phyloP scores from a whole-genome alignment of 2,797 vertebrate genomes.

The Oreochromis grahami region DNA sequence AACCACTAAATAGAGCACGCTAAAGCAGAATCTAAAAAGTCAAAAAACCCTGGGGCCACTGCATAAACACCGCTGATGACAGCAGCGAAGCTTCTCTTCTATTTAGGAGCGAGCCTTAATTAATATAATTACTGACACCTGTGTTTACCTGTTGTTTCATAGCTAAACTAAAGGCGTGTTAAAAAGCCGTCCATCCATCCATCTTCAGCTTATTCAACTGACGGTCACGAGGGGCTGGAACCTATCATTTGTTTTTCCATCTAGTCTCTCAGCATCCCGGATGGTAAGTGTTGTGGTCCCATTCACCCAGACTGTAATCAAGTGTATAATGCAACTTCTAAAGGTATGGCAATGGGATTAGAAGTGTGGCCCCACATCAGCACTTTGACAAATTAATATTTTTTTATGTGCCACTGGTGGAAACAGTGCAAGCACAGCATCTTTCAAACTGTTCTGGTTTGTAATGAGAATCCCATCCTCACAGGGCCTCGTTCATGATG shows the following conservation, averaged over 20 bases:
- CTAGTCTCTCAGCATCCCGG: not conserved
- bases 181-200: not conserved
- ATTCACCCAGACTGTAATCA: not conserved
- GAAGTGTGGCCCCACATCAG: not conserved
- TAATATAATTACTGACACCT: not conserved
- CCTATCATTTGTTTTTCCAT: not conserved
- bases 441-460: not conserved
- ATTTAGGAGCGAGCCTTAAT: not conserved
- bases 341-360: not conserved
- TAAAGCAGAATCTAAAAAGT: not conserved
- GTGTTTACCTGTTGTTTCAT: not conserved
- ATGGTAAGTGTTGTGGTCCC: not conserved
- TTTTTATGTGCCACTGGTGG: not conserved
- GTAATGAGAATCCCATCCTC: not conserved
- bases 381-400: too few species aligned
- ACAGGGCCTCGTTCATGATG: not conserved
- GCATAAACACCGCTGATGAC: not conserved
- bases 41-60: not conserved
- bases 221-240: not conserved
- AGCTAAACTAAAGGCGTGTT: not conserved
- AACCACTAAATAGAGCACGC: not conserved
- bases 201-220: not conserved
- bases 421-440: not conserved
- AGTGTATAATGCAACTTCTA: not conserved
- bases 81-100: not conserved